Percentiles rank a stretch among this genome's conserved stretches.
Conservation (phyloP, 2,888 invertebrate species). For the Eupithecia vulgata region DNA sequence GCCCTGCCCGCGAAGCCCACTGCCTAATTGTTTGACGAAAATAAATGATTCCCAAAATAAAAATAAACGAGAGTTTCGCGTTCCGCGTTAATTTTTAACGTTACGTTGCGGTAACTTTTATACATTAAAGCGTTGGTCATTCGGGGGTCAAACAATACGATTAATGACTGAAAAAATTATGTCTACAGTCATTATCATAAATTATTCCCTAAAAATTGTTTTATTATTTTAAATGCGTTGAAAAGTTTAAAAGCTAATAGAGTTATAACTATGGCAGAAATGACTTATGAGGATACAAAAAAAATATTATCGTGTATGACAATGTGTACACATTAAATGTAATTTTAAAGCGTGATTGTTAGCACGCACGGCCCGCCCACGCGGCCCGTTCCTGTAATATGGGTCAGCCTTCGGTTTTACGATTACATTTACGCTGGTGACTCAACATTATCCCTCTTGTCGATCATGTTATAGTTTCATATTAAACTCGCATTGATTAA, state of each 20-base stretch:
- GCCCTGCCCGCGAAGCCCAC: slow-evolving; percentile 69
- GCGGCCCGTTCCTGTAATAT: slow-evolving; percentile 48
- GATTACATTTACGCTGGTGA: slow-evolving; percentile 64
- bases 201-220: slow-evolving; percentile 11
- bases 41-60: slow-evolving; percentile 82
- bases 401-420: slow-evolving; percentile 60
- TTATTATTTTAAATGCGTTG: slow-evolving; percentile 45
- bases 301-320: slow-evolving; percentile 65
- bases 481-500: slow-evolving; percentile 48
- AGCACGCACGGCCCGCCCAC: slow-evolving; percentile 65
- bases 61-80: slow-evolving; percentile 80
- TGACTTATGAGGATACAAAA: slow-evolving; percentile 61
- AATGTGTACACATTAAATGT: slow-evolving; percentile 70
- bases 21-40: slow-evolving; percentile 82
- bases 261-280: slow-evolving; percentile 64
- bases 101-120: slow-evolving; percentile 65
- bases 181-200: slow-evolving; percentile 13
- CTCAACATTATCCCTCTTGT: slow-evolving; percentile 58
- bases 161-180: slow-evolving; percentile 39
- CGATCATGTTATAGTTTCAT: slow-evolving; percentile 53
- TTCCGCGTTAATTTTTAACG: slow-evolving; percentile 76
- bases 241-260: slow-evolving; percentile 59
- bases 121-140: slow-evolving; percentile 59
- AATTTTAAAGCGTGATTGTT: slow-evolving; percentile 70
- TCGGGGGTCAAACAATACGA: slow-evolving; percentile 44